These are phyloP conservation scores for Triops cancriformis DNA, from an alignment of 1,140 invertebrate genomes.

Conservation along the genomic window DNA sequence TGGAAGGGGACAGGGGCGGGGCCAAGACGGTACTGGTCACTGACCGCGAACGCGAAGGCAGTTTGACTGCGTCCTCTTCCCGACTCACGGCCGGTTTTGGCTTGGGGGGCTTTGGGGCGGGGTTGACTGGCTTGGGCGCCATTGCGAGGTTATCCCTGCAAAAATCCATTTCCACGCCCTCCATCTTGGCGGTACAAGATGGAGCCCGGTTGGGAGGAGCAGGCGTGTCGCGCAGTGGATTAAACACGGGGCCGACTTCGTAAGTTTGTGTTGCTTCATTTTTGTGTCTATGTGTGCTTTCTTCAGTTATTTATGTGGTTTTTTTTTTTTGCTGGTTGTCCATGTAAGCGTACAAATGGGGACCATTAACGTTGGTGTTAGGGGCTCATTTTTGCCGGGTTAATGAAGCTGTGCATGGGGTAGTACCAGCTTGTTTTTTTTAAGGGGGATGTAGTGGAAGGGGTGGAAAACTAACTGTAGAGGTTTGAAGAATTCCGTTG, in stretches of 20 bases:
- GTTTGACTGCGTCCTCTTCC: constrained; percentile 1
- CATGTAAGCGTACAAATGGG: too few relatives aligned
- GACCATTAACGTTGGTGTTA: too few relatives aligned
- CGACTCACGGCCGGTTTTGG: not conserved
- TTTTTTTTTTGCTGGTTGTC: too few relatives aligned
- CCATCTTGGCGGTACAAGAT: constrained; percentile 62
- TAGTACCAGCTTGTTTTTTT: not conserved
- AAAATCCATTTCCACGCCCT: constrained; percentile 83
- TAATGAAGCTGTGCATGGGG: too few relatives aligned
- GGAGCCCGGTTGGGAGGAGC: constrained; percentile 34
- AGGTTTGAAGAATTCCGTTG: constrained; percentile 22
- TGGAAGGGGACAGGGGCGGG: constrained; percentile 44
- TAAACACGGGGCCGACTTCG: constrained; percentile 21
- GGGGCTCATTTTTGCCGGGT: too few relatives aligned
- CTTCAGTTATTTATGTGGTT: too few relatives aligned
- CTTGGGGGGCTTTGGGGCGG: not conserved
- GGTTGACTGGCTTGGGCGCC: constrained; percentile 36
- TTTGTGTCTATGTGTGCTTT: not conserved
- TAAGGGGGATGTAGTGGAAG: too few relatives aligned
- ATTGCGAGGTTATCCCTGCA: constrained; percentile 64
- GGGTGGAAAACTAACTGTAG: too few relatives aligned
- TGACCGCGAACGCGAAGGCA: not conserved
- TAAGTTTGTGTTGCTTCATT: constrained; percentile 19
- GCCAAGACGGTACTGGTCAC: constrained; percentile 44
- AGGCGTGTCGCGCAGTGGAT: constrained; percentile 16